These are phyloP conservation scores for Rhynchonycteris naso DNA, from an alignment of 2,797 vertebrate species.

Conservation along the genomic window DNA sequence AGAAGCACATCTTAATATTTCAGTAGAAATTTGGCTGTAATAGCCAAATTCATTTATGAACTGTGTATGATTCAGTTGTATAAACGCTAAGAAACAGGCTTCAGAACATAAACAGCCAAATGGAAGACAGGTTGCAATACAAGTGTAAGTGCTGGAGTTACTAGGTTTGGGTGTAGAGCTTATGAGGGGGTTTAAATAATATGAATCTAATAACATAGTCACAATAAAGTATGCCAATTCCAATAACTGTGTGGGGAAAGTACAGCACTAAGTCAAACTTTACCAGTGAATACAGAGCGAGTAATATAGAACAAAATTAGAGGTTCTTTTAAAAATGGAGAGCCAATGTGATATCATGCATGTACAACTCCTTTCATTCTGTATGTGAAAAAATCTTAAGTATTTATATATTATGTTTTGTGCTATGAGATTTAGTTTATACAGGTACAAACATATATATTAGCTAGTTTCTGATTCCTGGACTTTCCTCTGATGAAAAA, in stretches of 20 bases:
- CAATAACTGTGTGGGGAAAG: neutral
- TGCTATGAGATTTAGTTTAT: neutral
- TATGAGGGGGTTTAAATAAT: neutral
- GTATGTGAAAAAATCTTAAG: neutral
- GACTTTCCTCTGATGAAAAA: neutral
- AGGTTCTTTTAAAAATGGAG: neutral
- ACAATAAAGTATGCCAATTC: neutral
- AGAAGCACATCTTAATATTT: constrained; percentile 62
- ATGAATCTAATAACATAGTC: neutral
- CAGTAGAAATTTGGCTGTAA: neutral
- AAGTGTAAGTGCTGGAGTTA: neutral
- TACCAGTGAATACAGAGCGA: neutral
- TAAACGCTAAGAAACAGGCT: constrained; percentile 7
- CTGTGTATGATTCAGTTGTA: neutral
- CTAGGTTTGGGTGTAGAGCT: neutral
- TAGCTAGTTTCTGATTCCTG: neutral
- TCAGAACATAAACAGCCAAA: neutral
- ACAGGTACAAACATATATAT: neutral
- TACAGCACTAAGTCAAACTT: constrained; percentile 4
- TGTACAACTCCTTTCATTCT: neutral
- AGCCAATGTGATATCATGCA: neutral
- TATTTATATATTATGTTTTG: neutral
- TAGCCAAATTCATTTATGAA: constrained; percentile 31
- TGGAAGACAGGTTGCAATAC: neutral
- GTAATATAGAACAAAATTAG: neutral